phyloP scores from a whole-genome alignment of 2,113 vertebrate genomes.

The Cyanoramphus novaezelandiae region DNA sequence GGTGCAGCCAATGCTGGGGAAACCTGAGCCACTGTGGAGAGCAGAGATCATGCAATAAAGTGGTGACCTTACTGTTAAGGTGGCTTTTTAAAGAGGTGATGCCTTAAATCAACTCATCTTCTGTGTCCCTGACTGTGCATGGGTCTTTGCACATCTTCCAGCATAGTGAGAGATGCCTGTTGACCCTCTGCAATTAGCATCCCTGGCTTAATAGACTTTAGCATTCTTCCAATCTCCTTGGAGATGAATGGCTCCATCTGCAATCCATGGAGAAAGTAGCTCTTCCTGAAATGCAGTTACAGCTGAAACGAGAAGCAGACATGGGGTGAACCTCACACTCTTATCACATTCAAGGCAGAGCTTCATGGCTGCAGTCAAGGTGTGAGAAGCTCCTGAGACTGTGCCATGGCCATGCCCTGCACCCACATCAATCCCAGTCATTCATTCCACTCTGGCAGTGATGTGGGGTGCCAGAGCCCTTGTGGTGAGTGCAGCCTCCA shows the following conservation, averaged over 20 bases:
- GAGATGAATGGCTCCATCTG: not conserved
- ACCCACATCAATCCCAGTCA: fast-evolving
- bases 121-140: not conserved
- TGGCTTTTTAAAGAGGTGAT: not conserved
- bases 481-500: fast-evolving
- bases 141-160: not conserved
- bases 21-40: not conserved
- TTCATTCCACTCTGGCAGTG: not conserved
- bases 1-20: fast-evolving
- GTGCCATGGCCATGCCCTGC: not conserved
- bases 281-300: not conserved
- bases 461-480: not conserved
- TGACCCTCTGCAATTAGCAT: not conserved
- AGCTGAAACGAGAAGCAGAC: not conserved
- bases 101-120: not conserved
- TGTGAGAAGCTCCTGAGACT: not conserved
- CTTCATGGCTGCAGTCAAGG: not conserved
- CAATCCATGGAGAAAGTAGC: not conserved
- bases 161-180: not conserved
- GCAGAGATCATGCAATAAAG: not conserved
- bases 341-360: not conserved
- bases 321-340: not conserved
- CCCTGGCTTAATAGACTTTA: not conserved
- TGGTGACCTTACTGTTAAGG: not conserved
- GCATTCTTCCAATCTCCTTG: not conserved